Percentiles rank a stretch among this genome's conserved stretches.
Evolutionary conservation across 2,113 vertebrate species (phyloP).

Genomic region (Aptenodytes patagonicus): DNA sequence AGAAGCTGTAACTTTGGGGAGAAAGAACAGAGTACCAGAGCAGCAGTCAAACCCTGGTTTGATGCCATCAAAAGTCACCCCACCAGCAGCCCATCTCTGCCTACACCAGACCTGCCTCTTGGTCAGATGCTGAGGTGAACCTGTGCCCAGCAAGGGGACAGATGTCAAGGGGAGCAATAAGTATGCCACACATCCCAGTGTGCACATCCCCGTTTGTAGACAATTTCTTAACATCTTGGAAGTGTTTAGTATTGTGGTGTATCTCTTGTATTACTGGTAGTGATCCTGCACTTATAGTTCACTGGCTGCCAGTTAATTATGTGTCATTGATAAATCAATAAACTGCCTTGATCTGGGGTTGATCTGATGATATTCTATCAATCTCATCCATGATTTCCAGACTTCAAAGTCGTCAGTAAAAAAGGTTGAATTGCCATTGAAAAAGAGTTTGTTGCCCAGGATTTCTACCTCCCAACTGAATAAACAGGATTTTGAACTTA

Average conservation of each 20-base stretch:
- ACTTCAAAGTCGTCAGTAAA: not conserved
- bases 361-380: not conserved
- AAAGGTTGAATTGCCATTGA: not conserved
- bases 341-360: not conserved
- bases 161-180: not conserved
- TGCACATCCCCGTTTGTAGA: not conserved
- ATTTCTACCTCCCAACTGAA: not conserved
- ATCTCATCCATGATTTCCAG: not conserved
- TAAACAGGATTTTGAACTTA: not conserved
- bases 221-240: not conserved
- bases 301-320: not conserved
- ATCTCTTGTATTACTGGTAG: not conserved
- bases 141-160: not conserved
- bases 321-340: not conserved
- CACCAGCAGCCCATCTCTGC: not conserved
- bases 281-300: not conserved
- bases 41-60: not conserved
- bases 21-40: not conserved
- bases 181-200: not conserved
- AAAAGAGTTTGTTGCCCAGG: not conserved
- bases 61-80: not conserved
- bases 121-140: accelerated
- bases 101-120: not conserved
- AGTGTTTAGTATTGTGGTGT: not conserved
- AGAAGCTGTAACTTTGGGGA: not conserved